Percentiles rank a stretch among this genome's conserved stretches.
These are phyloP conservation scores for Xestobium rufovillosum DNA, from an alignment of 2,888 invertebrate genomes.

Conservation along the genomic window DNA sequence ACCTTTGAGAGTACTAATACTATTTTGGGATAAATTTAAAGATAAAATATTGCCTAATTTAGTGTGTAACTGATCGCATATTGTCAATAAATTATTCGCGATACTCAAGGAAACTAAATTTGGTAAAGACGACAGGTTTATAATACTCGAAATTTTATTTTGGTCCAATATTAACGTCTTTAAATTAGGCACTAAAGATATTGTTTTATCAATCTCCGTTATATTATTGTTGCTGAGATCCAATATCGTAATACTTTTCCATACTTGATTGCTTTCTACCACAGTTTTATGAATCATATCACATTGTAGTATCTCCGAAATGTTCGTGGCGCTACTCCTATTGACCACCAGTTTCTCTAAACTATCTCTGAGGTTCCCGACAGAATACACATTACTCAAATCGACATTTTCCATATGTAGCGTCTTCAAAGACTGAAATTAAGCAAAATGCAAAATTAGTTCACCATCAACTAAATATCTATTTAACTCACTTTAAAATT, in stretches of 20 bases:
- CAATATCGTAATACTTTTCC: slow-evolving; percentile 61
- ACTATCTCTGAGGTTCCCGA: slow-evolving; percentile 55
- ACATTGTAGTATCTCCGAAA: slow-evolving; percentile 75
- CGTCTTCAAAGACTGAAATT: slow-evolving; percentile 50
- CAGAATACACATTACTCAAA: slow-evolving; percentile 57
- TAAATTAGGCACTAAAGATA: slow-evolving; percentile 66
- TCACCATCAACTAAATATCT: slow-evolving; percentile 6
- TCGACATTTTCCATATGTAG: slow-evolving; percentile 64
- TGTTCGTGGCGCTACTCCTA: slow-evolving; percentile 56
- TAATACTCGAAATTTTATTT: slow-evolving; percentile 67
- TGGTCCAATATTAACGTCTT: slow-evolving; percentile 66
- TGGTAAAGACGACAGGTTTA: slow-evolving; percentile 71
- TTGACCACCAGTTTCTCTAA: slow-evolving; percentile 57
- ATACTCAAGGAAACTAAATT: slow-evolving; percentile 69
- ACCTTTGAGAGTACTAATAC: slow-evolving; percentile 61
- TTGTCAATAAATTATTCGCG: slow-evolving; percentile 67
- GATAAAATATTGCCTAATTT: slow-evolving; percentile 83
- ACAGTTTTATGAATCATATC: slow-evolving; percentile 70
- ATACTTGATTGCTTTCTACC: slow-evolving; percentile 43
- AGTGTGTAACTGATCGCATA: slow-evolving; percentile 71
- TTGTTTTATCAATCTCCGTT: slow-evolving; percentile 69
- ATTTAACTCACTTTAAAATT: slow-evolving; percentile 61
- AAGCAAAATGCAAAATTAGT: slow-evolving; percentile 9
- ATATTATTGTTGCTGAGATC: slow-evolving; percentile 77
- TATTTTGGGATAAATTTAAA: slow-evolving; percentile 80